phyloP scores from a whole-genome alignment of 2,888 invertebrate genomes.

The Trachelus tabidus region DNA sequence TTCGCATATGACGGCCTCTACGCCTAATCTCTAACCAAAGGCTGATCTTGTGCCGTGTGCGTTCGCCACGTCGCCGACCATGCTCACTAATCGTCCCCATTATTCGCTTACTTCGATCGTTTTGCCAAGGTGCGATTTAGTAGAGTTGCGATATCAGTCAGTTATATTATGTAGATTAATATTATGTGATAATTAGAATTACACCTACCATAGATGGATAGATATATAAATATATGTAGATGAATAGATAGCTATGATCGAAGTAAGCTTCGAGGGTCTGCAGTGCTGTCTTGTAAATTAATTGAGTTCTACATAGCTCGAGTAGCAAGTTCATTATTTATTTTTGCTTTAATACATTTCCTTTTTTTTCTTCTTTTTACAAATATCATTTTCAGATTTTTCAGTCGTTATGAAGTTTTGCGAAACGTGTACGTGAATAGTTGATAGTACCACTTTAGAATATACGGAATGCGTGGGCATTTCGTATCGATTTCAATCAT shows the following conservation, averaged over 20 bases:
- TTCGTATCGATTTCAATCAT: neutral
- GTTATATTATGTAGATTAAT: neutral
- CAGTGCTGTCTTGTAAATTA: neutral
- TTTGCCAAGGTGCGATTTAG: neutral
- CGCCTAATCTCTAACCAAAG: slow-evolving; percentile 2
- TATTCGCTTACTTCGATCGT: neutral
- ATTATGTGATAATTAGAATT: neutral
- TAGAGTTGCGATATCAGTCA: neutral
- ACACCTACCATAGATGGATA: neutral
- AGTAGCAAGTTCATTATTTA: neutral
- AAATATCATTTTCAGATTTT: neutral
- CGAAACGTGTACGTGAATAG: neutral
- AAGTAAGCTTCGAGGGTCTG: neutral
- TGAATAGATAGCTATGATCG: neutral
- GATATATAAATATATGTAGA: too few relatives aligned
- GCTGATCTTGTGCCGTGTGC: slow-evolving; percentile 6
- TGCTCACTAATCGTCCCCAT: neutral
- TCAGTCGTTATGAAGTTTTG: neutral
- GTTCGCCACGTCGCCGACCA: neutral
- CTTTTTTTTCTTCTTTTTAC: neutral
- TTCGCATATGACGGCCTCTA: neutral
- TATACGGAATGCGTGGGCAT: neutral
- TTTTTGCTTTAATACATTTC: neutral
- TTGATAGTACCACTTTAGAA: neutral
- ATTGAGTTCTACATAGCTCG: neutral